Evolutionary conservation across 2,888 invertebrate genomes (phyloP).

Genomic region (Sialis fuliginosa): DNA sequence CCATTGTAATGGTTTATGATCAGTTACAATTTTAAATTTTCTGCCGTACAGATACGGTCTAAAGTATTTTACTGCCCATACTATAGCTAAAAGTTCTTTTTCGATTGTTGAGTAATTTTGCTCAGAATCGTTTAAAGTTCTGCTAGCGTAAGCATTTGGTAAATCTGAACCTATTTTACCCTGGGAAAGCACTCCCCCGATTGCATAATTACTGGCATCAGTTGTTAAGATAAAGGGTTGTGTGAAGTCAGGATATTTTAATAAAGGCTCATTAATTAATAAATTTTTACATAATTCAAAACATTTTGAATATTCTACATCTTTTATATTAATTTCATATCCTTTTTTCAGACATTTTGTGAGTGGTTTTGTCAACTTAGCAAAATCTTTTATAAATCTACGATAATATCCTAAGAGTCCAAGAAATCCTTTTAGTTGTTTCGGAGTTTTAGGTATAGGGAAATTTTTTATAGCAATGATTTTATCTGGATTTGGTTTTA

Average conservation of each 20-base stretch:
- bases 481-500: conserved; percentile 13
- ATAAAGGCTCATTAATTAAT: conserved; percentile 11
- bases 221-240: conserved; percentile 15
- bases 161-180: conserved; percentile 3
- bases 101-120: conserved; percentile 7
- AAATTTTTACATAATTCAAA: conserved; percentile 12
- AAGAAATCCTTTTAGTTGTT: conserved; percentile 8
- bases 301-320: conserved; percentile 2
- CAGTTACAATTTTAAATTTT: conserved; percentile 9
- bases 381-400: no score
- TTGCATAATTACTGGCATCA: conserved; percentile 12
- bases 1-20: conserved; percentile 9
- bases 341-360: conserved; percentile 8
- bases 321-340: conserved; percentile 5
- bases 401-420: no score
- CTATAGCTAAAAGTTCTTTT: conserved; percentile 10
- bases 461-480: conserved; percentile 10
- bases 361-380: conserved; percentile 10
- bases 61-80: conserved; percentile 9
- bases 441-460: conserved; percentile 9
- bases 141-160: conserved; percentile 7
- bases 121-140: conserved; percentile 5
- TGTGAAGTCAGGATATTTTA: conserved; percentile 13
- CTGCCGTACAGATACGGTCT: conserved; percentile 11
- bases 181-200: conserved; percentile 11